These are phyloP conservation scores for Alaudala cheleensis DNA, from an alignment of 2,113 vertebrate genomes.

Conservation along the genomic window DNA sequence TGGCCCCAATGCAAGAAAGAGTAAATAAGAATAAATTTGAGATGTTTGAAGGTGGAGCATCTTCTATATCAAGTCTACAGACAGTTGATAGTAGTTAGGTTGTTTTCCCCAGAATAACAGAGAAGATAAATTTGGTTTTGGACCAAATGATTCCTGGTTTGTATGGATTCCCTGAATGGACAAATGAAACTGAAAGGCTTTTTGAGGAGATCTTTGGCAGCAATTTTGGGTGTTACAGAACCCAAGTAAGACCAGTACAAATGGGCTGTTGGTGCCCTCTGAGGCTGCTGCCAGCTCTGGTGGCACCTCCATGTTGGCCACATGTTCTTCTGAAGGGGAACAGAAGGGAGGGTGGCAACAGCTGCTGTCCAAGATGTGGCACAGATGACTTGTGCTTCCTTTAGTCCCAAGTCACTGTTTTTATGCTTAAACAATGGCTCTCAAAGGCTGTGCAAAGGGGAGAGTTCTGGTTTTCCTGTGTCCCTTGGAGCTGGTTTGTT, in stretches of 20 bases:
- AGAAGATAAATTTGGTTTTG: neutral
- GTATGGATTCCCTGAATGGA: neutral
- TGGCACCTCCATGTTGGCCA: neutral
- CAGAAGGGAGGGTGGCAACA: neutral
- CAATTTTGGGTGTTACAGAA: neutral
- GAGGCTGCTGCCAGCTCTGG: neutral
- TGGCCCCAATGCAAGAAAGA: neutral
- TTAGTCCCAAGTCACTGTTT: neutral
- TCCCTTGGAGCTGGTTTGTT: neutral
- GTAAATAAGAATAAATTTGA: neutral
- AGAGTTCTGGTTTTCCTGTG: rapidly evolving
- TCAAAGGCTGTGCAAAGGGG: neutral
- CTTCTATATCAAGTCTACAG: neutral
- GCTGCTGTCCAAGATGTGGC: rapidly evolving
- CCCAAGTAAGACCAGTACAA: neutral
- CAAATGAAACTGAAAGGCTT: neutral
- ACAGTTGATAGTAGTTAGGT: neutral
- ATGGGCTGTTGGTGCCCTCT: neutral
- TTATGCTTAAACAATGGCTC: rapidly evolving
- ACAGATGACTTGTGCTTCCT: rapidly evolving
- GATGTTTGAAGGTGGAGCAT: neutral
- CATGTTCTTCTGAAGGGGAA: rapidly evolving
- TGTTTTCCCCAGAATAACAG: neutral
- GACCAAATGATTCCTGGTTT: neutral
- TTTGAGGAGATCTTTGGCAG: neutral